A percentile compares a stretch with the other conserved stretches of the same genome.
Conservation (phyloP, 2,888 invertebrate genomes). For the Pilophorus perplexus region DNA sequence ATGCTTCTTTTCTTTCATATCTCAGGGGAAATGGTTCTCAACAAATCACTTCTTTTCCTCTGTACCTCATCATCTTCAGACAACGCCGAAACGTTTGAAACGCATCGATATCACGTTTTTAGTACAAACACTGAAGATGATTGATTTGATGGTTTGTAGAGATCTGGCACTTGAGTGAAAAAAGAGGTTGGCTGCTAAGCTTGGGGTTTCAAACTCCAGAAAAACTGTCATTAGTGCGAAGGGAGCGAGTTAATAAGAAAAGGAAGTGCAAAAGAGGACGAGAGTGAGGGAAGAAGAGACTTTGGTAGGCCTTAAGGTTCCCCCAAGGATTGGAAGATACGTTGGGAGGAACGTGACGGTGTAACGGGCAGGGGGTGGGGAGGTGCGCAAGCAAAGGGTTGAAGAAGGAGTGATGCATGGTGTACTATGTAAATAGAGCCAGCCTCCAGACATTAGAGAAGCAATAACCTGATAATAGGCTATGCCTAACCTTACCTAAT, state of each 20-base stretch:
- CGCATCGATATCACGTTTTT: too few species aligned
- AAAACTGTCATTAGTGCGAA: conserved; percentile 20
- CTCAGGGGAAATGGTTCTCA: too few species aligned
- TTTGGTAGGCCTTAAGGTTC: neutral
- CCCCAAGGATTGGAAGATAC: neutral
- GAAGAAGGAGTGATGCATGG: conserved; percentile 44
- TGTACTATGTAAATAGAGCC: conserved; percentile 43
- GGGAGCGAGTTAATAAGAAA: conserved; percentile 23
- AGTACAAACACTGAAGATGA: conserved; percentile 10
- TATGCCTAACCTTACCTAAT: conserved; percentile 46
- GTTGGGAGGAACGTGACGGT: too few species aligned
- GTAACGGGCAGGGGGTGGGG: too few species aligned
- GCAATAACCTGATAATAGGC: conserved; percentile 47
- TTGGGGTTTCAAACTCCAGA: neutral
- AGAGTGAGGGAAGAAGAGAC: too few species aligned
- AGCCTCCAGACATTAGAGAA: conserved; percentile 45
- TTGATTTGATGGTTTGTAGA: neutral
- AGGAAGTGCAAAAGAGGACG: too few species aligned
- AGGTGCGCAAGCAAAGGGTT: too few species aligned
- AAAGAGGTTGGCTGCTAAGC: neutral
- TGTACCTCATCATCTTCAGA: too few species aligned
- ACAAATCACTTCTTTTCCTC: too few species aligned
- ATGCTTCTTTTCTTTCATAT: too few species aligned
- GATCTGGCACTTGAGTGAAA: neutral
- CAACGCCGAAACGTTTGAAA: too few species aligned